A percentile compares a stretch with the other conserved stretches of the same genome.
Conservation (phyloP, 1,140 invertebrate species). For the Lepidurus couesii region DNA sequence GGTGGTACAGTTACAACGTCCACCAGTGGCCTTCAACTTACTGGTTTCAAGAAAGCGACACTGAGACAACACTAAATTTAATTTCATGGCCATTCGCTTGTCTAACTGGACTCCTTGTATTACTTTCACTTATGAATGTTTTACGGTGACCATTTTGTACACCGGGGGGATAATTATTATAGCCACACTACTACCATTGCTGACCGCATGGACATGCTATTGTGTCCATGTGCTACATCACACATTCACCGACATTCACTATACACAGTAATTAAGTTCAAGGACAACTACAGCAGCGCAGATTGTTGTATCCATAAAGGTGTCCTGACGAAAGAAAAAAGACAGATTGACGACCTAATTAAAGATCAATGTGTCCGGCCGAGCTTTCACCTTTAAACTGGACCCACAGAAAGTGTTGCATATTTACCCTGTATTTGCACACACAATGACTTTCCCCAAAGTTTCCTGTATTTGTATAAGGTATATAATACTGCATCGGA, state of each 20-base stretch:
- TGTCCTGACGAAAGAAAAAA: neutral
- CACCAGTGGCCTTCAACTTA: conserved; percentile 11
- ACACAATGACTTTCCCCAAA: neutral
- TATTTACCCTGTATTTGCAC: neutral
- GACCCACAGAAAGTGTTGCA: neutral
- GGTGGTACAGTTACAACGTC: neutral
- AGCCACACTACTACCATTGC: neutral
- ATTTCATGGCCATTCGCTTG: neutral
- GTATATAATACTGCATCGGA: neutral
- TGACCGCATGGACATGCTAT: neutral
- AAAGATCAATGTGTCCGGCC: neutral
- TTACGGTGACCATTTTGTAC: neutral
- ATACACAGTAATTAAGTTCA: no score
- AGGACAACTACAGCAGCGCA: no score
- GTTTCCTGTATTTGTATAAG: conserved; percentile 10
- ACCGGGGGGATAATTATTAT: neutral
- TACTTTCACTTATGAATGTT: neutral
- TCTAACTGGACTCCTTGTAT: neutral
- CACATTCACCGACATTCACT: no score
- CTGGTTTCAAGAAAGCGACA: neutral
- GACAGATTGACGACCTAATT: neutral
- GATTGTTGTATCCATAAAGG: no score
- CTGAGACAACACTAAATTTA: neutral
- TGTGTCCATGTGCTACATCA: neutral
- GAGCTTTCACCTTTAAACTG: neutral